These are phyloP conservation scores for Salmo trutta DNA, from an alignment of 2,797 vertebrate species.

Conservation along the genomic window DNA sequence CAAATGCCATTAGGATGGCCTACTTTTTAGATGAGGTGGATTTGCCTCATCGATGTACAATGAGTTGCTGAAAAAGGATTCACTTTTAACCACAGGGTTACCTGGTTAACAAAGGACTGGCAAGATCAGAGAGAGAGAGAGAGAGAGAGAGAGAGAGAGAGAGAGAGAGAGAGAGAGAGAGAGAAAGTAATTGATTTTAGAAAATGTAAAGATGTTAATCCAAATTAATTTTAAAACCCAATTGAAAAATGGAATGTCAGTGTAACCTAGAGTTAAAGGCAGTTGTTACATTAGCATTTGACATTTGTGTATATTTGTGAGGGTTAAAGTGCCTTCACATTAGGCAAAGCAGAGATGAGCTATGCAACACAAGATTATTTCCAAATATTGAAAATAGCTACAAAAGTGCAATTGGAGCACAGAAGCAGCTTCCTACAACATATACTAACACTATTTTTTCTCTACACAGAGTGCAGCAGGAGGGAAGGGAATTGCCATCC, in stretches of 20 bases:
- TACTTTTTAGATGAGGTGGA: not conserved
- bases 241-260: not conserved
- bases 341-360: not conserved
- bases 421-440: not conserved
- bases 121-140: slow-evolving; percentile 37
- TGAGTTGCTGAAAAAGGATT: slow-evolving; percentile 32
- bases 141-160: slow-evolving; percentile 29
- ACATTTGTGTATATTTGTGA: not conserved
- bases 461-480: slow-evolving; percentile 50
- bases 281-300: not conserved
- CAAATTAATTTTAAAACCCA: not conserved
- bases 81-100: slow-evolving; percentile 28
- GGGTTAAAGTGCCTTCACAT: not conserved
- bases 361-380: not conserved
- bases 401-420: not conserved
- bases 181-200: not conserved
- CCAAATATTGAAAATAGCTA: slow-evolving; percentile 2
- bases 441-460: not conserved
- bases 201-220: no score
- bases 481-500: slow-evolving; percentile 80
- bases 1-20: not conserved
- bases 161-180: not conserved
- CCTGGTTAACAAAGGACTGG: slow-evolving; percentile 22
- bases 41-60: slow-evolving; percentile 3
- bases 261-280: not conserved